phyloP scores from a whole-genome alignment of 2,797 vertebrate species.

The Arnoldichthys spilopterus region DNA sequence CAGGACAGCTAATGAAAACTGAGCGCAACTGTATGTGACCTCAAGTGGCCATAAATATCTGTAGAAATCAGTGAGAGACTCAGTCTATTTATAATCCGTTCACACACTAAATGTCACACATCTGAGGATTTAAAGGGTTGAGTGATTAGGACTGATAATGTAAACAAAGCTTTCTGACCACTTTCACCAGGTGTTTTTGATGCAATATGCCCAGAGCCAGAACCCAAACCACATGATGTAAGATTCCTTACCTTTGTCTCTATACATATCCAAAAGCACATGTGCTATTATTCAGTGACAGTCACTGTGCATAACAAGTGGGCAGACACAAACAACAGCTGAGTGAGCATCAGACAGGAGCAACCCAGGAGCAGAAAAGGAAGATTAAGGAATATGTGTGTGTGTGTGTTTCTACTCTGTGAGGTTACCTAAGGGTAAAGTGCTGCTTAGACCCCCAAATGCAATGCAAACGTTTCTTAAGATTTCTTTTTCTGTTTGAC shows the following conservation, averaged over 20 bases:
- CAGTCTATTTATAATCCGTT: no score
- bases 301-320: conserved; percentile 3
- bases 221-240: background rate
- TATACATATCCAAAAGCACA: background rate
- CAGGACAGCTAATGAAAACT: no score
- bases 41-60: no score
- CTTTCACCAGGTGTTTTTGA: background rate
- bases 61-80: no score
- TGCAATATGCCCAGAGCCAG: background rate
- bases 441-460: background rate
- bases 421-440: background rate
- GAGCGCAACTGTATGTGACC: no score
- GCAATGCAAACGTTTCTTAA: background rate
- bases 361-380: background rate
- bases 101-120: no score
- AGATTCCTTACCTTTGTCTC: background rate
- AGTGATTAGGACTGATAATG: background rate
- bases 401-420: background rate
- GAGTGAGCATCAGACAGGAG: background rate
- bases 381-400: background rate
- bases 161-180: background rate
- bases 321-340: background rate
- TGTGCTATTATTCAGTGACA: conserved; percentile 8
- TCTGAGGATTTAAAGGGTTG: no score
- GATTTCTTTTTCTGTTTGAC: background rate